These are phyloP conservation scores for Ornithoptera alexandrae DNA, from an alignment of 2,888 invertebrate species.

Conservation along the genomic window DNA sequence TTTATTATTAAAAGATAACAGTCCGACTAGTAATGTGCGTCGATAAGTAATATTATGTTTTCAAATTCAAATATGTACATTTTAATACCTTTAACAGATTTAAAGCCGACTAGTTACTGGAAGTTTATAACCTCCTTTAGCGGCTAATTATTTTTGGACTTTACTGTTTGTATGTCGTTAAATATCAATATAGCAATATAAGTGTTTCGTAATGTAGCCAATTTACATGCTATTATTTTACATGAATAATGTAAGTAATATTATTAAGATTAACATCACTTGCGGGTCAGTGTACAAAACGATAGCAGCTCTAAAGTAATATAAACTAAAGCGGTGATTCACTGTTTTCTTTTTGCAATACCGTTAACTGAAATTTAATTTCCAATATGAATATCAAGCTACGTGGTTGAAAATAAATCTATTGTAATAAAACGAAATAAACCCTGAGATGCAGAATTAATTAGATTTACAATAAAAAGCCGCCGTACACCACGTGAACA, in stretches of 20 bases:
- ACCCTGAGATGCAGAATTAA: slow-evolving; percentile 52
- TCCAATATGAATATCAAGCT: slow-evolving; percentile 10
- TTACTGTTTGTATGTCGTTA: no score
- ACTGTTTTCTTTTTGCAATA: slow-evolving; percentile 37
- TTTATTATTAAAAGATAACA: not conserved
- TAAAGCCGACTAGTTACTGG: not conserved
- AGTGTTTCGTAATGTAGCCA: slow-evolving; percentile 47
- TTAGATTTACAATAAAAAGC: slow-evolving; percentile 58
- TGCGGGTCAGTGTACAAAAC: slow-evolving; percentile 45
- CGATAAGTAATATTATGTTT: not conserved
- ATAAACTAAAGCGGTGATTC: slow-evolving; percentile 47
- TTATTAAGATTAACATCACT: slow-evolving; percentile 62
- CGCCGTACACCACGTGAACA: slow-evolving; percentile 56
- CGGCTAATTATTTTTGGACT: no score
- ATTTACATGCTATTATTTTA: slow-evolving; percentile 58
- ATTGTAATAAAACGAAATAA: slow-evolving; percentile 44
- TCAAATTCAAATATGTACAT: not conserved
- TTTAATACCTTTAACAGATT: not conserved
- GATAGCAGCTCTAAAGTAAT: slow-evolving; percentile 39
- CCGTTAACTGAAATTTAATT: slow-evolving; percentile 14
- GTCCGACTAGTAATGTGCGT: not conserved
- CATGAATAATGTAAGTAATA: slow-evolving; percentile 54
- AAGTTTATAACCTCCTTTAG: not conserved
- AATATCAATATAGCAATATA: slow-evolving; percentile 26
- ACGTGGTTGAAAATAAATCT: slow-evolving; percentile 9